These are phyloP conservation scores for Cecidostiba fungosa DNA, from an alignment of 2,888 invertebrate species.

Conservation along the genomic window DNA sequence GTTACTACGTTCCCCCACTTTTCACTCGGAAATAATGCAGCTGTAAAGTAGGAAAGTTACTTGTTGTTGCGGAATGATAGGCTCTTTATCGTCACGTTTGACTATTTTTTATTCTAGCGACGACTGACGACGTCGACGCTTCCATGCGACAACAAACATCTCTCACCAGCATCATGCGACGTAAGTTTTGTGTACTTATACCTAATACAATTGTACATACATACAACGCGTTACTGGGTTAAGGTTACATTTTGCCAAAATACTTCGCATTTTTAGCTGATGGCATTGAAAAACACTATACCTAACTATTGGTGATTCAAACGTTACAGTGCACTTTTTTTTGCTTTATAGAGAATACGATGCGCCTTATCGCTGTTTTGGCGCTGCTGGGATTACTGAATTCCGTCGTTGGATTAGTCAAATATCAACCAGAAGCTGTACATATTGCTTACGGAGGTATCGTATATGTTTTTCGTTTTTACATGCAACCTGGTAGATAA, in stretches of 20 bases:
- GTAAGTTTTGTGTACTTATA: constrained; percentile 27
- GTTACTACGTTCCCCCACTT: not conserved
- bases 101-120: not conserved
- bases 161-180: constrained; percentile 50
- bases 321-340: not conserved
- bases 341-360: constrained; percentile 53
- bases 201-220: not conserved
- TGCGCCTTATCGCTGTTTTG: constrained; percentile 52
- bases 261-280: constrained; percentile 3
- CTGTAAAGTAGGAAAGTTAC: not conserved
- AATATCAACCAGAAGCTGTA: constrained; percentile 86
- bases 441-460: constrained; percentile 85
- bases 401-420: constrained; percentile 65
- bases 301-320: constrained; percentile 3
- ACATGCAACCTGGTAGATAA: not conserved
- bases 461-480: constrained; percentile 63
- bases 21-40: not conserved
- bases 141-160: constrained; percentile 44
- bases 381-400: constrained; percentile 62
- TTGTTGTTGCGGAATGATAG: constrained; percentile 7
- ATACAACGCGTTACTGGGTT: not conserved
- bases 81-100: not conserved
- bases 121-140: not conserved
- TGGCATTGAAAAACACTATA: not conserved
- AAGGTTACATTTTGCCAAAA: not conserved